A percentile compares a stretch with the other conserved stretches of the same genome.
Evolutionary conservation across 1,140 invertebrate species (phyloP).

Genomic region (Carcinoscorpius rotundicauda): DNA sequence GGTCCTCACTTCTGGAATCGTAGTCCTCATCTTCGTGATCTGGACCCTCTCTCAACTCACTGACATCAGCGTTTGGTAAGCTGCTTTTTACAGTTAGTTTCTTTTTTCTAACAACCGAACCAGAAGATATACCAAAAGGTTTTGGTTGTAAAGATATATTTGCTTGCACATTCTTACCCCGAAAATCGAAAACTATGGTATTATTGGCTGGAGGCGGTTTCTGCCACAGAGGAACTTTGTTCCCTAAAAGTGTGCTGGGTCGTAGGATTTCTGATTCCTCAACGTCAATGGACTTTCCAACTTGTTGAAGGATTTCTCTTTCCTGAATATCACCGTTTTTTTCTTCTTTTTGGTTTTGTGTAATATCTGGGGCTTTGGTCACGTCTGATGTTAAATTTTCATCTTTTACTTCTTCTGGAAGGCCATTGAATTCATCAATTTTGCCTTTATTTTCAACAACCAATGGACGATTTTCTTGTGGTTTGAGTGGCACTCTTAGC

Average conservation of each 20-base stretch:
- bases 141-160: conserved; percentile 20
- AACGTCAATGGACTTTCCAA: not conserved
- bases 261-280: not conserved
- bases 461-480: no score
- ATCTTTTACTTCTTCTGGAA: no score
- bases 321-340: no score
- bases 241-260: conserved; percentile 5
- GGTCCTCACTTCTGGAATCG: conserved; percentile 36
- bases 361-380: no score
- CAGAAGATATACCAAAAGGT: conserved; percentile 16
- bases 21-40: conserved; percentile 50
- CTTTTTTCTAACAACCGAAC: conserved; percentile 12
- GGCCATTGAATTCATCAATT: no score
- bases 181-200: conserved; percentile 24
- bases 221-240: not conserved
- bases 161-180: conserved; percentile 24
- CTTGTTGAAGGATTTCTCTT: no score
- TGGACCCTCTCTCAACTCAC: conserved; percentile 42
- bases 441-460: no score
- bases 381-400: no score
- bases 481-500: no score
- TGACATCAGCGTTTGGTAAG: conserved; percentile 30
- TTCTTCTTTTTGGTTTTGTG: no score
- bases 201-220: conserved; percentile 4
- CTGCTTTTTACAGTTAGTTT: not conserved